Percentiles rank a stretch among this genome's conserved stretches.
Evolutionary conservation across 2,797 vertebrate species (phyloP).

Genomic region (Eleutherodactylus coqui): DNA sequence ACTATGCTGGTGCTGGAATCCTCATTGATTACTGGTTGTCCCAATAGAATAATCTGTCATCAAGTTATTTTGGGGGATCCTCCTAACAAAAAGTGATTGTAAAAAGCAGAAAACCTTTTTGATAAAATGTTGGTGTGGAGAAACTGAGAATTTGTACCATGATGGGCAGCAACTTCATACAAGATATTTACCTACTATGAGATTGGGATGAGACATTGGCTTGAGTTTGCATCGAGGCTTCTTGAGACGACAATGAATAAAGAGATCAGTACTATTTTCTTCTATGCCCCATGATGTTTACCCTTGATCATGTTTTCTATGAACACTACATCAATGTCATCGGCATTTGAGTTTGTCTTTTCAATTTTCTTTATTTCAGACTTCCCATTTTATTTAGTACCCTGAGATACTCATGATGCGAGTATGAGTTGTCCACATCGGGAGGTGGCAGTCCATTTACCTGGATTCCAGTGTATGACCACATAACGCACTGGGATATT

Average conservation of each 20-base stretch:
- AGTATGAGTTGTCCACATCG: too few species aligned
- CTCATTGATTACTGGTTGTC: neutral
- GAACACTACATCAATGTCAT: neutral
- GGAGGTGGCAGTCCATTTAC: too few species aligned
- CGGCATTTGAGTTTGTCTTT: neutral
- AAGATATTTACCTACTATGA: too few species aligned
- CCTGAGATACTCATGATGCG: too few species aligned
- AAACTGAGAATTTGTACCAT: neutral
- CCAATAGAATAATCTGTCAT: neutral
- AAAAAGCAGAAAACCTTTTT: neutral
- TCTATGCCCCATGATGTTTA: too few species aligned
- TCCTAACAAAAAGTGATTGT: neutral
- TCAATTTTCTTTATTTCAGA: too few species aligned
- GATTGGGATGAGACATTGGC: neutral
- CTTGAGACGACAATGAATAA: neutral
- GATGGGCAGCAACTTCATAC: too few species aligned
- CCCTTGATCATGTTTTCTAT: neutral
- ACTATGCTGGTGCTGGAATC: neutral
- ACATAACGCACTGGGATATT: too few species aligned
- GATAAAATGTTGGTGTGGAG: neutral
- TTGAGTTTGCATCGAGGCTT: neutral
- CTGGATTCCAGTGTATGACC: too few species aligned
- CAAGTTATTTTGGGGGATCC: neutral
- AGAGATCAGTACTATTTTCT: too few species aligned
- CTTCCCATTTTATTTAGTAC: too few species aligned